These are phyloP conservation scores for Magallana ariakensis DNA, from an alignment of 1,140 invertebrate species.

Conservation along the genomic window DNA sequence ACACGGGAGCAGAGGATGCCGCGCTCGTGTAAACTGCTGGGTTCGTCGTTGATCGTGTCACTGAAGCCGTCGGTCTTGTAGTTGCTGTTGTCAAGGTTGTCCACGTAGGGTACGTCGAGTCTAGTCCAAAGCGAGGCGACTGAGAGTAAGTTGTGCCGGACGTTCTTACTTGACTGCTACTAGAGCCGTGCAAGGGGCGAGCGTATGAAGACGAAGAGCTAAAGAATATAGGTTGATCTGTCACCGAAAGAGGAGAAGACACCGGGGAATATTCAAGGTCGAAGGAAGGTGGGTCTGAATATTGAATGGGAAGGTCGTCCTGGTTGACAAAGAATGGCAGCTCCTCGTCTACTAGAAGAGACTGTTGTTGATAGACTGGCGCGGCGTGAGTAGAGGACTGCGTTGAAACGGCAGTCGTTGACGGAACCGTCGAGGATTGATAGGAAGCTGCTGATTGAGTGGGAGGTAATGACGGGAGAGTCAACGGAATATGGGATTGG, in stretches of 20 bases:
- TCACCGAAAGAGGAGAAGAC: not conserved
- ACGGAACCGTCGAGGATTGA: not conserved
- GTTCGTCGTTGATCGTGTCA: not conserved
- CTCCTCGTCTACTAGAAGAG: conserved; percentile 11
- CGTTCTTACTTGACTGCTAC: not conserved
- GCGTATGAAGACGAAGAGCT: not conserved
- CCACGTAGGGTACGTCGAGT: not conserved
- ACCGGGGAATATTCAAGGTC: conserved; percentile 13
- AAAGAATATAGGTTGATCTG: not conserved
- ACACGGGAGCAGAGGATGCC: too few species aligned
- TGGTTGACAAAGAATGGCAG: conserved; percentile 6
- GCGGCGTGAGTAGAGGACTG: conserved; percentile 9
- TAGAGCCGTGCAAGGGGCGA: not conserved
- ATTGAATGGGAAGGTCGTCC: not conserved
- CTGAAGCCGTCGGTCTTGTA: not conserved
- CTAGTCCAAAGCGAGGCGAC: not conserved
- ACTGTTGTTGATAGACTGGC: conserved; percentile 14
- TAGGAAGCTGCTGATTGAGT: conserved; percentile 1
- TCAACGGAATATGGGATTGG: not conserved
- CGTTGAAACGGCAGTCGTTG: conserved; percentile 5
- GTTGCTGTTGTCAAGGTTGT: not conserved
- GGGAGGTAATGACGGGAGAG: not conserved
- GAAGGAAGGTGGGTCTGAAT: not conserved
- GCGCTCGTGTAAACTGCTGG: not conserved
- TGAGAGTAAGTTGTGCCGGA: not conserved